These are phyloP conservation scores for Urosaurus nigricauda DNA, from an alignment of 2,797 vertebrate genomes.

Conservation along the genomic window DNA sequence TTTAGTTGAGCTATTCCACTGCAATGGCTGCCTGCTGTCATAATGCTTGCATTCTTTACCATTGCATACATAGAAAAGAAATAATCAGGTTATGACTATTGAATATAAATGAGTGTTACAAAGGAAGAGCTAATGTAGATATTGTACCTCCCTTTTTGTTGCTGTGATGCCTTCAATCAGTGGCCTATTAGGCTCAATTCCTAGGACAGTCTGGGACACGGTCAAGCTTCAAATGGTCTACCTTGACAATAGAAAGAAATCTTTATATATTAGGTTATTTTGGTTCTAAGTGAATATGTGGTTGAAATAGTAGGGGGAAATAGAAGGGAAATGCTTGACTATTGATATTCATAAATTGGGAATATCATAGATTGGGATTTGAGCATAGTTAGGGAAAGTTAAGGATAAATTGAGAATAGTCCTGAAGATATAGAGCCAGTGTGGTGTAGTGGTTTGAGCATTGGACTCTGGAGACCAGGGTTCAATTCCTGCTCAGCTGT, in stretches of 20 bases:
- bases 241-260: neutral
- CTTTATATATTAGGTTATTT: neutral
- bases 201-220: neutral
- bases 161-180: neutral
- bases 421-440: neutral
- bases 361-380: neutral
- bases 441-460: too few species aligned
- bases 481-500: too few species aligned
- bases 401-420: neutral
- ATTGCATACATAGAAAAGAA: neutral
- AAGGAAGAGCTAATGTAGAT: neutral
- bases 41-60: conserved; percentile 5
- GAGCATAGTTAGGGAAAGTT: neutral
- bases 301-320: neutral
- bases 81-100: neutral
- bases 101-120: conserved; percentile 1
- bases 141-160: neutral
- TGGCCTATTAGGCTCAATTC: neutral
- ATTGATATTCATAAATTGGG: neutral
- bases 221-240: neutral
- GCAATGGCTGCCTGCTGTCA: neutral
- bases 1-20: neutral
- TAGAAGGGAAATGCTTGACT: neutral
- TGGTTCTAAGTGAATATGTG: neutral
- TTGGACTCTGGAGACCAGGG: too few species aligned